Conservation (phyloP, 2,888 invertebrate species). For the Copidosoma aretas region DNA sequence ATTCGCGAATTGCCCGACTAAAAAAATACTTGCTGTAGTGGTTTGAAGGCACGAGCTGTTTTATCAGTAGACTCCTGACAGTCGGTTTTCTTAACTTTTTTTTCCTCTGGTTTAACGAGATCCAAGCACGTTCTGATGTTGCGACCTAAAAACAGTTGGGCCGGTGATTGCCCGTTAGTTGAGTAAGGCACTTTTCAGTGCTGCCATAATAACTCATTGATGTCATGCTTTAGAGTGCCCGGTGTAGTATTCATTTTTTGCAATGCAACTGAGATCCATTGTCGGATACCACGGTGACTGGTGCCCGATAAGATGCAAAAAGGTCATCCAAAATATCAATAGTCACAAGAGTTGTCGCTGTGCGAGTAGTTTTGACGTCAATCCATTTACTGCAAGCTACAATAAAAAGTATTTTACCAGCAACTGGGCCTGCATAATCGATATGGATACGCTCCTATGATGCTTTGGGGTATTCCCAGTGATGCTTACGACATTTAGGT, state of each 20-base stretch:
- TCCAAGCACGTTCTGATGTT: constrained; percentile 42
- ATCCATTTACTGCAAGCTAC: too few relatives aligned
- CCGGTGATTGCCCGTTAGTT: constrained; percentile 42
- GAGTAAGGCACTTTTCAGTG: constrained; percentile 34
- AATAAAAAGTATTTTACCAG: too few relatives aligned
- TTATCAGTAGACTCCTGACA: constrained; percentile 11
- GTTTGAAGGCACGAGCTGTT: constrained; percentile 15
- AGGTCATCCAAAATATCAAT: too few relatives aligned
- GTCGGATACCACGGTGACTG: too few relatives aligned
- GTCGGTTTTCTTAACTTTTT: constrained; percentile 1
- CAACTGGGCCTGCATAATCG: too few relatives aligned
- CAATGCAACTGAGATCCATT: constrained; percentile 12
- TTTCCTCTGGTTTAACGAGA: constrained; percentile 26
- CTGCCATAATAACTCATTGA: constrained; percentile 33
- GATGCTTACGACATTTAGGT: too few relatives aligned
- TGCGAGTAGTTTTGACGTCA: too few relatives aligned
- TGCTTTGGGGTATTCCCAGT: too few relatives aligned
- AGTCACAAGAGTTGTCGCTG: too few relatives aligned
- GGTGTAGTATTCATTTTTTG: constrained; percentile 20
- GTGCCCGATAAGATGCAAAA: too few relatives aligned
- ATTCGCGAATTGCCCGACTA: constrained; percentile 27
- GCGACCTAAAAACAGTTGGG: constrained; percentile 41
- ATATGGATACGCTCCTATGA: too few relatives aligned
- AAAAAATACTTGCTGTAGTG: constrained; percentile 28
- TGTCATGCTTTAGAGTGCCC: constrained; percentile 5